Percentiles rank a stretch among this genome's conserved stretches.
These are phyloP conservation scores for Blomia tropicalis DNA, from an alignment of 2,888 invertebrate species.

Conservation along the genomic window DNA sequence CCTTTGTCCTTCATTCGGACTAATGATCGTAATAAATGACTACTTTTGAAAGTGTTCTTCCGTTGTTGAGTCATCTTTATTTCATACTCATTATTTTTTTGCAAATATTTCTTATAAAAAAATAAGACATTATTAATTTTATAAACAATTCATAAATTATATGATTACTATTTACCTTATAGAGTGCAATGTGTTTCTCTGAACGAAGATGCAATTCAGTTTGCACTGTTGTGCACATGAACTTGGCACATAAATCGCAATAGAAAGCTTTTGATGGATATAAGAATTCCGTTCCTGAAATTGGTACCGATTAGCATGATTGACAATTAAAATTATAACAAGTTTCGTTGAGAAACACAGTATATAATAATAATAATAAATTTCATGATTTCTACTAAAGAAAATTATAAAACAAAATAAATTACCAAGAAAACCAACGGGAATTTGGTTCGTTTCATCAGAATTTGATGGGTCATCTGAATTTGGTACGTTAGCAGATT, in stretches of 20 bases:
- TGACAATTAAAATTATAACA: too few relatives aligned
- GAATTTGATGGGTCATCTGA: neutral
- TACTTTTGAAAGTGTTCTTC: neutral
- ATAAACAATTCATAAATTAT: neutral
- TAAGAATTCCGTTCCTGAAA: constrained; percentile 4
- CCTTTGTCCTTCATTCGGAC: constrained; percentile 12
- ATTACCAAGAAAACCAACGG: neutral
- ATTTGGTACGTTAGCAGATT: neutral
- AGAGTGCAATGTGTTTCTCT: neutral
- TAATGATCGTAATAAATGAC: neutral
- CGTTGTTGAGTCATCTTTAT: neutral
- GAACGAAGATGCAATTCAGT: neutral
- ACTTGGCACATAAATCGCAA: constrained; percentile 15
- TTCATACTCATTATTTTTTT: constrained; percentile 4
- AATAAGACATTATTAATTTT: neutral
- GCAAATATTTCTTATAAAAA: neutral
- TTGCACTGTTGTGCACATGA: neutral
- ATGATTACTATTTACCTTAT: neutral
- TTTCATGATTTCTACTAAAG: neutral
- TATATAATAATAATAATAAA: neutral
- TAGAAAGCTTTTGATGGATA: neutral
- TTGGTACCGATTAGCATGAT: neutral
- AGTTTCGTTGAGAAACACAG: too few relatives aligned
- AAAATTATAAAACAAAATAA: neutral
- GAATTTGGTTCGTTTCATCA: neutral